Evolutionary conservation across 2,888 invertebrate genomes (phyloP).

Genomic region (Ernsta delagoae): DNA sequence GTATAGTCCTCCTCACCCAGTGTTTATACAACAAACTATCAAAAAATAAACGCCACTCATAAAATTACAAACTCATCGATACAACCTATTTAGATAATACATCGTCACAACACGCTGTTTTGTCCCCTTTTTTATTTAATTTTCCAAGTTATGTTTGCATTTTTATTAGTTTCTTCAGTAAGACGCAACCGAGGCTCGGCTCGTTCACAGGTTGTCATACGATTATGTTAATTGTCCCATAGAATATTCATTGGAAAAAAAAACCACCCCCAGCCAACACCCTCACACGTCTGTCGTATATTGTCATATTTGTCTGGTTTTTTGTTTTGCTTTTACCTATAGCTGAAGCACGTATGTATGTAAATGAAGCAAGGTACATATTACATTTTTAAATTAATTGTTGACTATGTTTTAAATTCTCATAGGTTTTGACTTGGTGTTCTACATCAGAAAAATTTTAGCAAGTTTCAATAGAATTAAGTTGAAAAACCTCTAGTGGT

Average conservation of each 20-base stretch:
- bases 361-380: neutral
- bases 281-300: constrained; percentile 34
- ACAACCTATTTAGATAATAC: constrained; percentile 65
- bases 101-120: constrained; percentile 50
- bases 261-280: constrained; percentile 59
- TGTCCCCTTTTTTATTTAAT: constrained; percentile 50
- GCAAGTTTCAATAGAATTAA: too few species aligned
- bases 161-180: constrained; percentile 62
- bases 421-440: too few species aligned
- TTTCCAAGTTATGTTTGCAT: constrained; percentile 60
- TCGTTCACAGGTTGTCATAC: constrained; percentile 72
- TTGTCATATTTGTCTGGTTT: constrained; percentile 11
- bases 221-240: constrained; percentile 71
- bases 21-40: constrained; percentile 2
- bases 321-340: neutral
- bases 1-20: too few species aligned
- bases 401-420: too few species aligned
- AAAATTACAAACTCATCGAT: constrained; percentile 45
- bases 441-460: too few species aligned
- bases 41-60: constrained; percentile 41
- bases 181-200: constrained; percentile 52
- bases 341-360: too few species aligned
- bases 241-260: constrained; percentile 67
- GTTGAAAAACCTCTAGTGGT: too few species aligned
- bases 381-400: too few species aligned